A percentile compares a stretch with the other conserved stretches of the same genome.
These are phyloP conservation scores for Monarcha castaneiventris DNA, from an alignment of 2,113 vertebrate species.

Conservation along the genomic window DNA sequence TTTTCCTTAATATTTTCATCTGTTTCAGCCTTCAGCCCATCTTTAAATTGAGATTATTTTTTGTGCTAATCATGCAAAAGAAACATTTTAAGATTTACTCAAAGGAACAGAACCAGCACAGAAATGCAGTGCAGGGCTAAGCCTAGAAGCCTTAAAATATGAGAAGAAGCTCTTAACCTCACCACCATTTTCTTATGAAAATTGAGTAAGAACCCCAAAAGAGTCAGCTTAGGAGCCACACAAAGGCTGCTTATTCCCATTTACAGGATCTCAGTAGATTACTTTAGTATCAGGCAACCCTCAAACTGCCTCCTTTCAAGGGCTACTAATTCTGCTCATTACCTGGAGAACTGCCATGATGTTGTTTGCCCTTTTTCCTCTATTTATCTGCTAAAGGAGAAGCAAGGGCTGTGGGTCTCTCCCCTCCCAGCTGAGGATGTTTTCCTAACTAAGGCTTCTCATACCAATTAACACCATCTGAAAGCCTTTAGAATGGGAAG, in stretches of 20 bases:
- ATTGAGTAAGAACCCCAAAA: not conserved
- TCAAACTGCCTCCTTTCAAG: not conserved
- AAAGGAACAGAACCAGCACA: not conserved
- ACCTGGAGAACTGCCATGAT: fast-evolving
- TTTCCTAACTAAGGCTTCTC: not conserved
- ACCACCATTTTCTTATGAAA: not conserved
- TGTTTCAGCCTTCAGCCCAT: not conserved
- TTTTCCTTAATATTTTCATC: not conserved
- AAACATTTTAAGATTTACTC: not conserved
- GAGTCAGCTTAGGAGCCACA: fast-evolving
- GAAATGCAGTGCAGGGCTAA: not conserved
- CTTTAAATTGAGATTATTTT: not conserved
- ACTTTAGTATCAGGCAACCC: fast-evolving
- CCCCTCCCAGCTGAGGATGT: not conserved
- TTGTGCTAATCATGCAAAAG: not conserved
- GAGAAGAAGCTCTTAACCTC: not conserved
- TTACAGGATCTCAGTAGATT: not conserved
- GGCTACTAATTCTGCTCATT: fast-evolving
- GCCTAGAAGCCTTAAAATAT: not conserved
- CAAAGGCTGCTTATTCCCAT: not conserved
- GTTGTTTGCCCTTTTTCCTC: fast-evolving
- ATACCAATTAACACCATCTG: not conserved
- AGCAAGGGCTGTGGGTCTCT: not conserved
- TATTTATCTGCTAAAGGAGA: not conserved
- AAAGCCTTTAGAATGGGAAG: not conserved